Evolutionary conservation across 2,113 vertebrate species (phyloP).

Genomic region (Leiothrix lutea): DNA sequence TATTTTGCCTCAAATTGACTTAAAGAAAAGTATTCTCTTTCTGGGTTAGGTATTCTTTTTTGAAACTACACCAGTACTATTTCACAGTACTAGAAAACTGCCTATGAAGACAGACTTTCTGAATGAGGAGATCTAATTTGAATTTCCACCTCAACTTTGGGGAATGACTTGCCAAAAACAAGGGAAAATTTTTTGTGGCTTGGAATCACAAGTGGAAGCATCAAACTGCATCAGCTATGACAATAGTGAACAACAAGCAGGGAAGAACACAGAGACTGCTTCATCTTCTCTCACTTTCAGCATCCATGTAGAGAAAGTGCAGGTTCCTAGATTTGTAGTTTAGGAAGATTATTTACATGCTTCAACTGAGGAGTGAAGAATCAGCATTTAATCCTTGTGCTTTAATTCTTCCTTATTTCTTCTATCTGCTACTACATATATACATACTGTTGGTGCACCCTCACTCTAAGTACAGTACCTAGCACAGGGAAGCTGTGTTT

Average conservation of each 20-base stretch:
- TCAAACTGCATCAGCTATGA: background rate
- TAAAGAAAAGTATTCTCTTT: background rate
- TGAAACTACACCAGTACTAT: background rate
- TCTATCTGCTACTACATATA: background rate
- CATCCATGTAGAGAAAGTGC: background rate
- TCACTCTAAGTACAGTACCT: background rate
- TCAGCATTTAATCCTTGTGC: background rate
- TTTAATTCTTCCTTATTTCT: background rate
- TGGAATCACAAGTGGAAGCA: rapidly evolving
- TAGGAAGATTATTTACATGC: background rate
- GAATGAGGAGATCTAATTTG: background rate
- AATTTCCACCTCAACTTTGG: background rate
- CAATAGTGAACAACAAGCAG: background rate
- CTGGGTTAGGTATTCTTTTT: background rate
- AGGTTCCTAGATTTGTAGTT: background rate
- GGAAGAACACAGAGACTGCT: background rate
- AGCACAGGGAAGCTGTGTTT: background rate
- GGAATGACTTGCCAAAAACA: background rate
- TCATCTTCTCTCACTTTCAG: background rate
- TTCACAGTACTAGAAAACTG: background rate
- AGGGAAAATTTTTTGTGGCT: background rate
- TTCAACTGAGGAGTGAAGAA: background rate
- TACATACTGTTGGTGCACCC: rapidly evolving
- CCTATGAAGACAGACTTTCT: background rate
- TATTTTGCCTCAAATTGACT: background rate